Base-by-base conservation (phyloP, 2,888 invertebrate genomes). In the Drosophila meridiana region DNA sequence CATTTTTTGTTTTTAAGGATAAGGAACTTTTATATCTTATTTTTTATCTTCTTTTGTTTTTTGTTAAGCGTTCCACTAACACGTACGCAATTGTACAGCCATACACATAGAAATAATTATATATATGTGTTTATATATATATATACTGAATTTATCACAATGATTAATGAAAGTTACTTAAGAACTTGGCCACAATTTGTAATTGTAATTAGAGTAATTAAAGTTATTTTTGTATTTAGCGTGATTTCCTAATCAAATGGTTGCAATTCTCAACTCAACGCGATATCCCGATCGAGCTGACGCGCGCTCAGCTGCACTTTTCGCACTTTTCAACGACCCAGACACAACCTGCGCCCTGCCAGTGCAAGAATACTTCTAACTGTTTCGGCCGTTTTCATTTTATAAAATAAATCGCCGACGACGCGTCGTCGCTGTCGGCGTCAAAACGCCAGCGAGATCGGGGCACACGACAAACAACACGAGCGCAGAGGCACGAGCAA, bases 281-380 rank as follows among this genome's bases (percentile, higher is more conserved):
- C n/a, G 28, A 65, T 62, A 38, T 48, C 28, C 36, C 47, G 40
- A 36, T 62, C 42, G 34, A 61, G 50, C n/a, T 28, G 32, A 52
- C 55, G 48, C 48, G 63, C 64, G 57, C 73, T 53, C 56, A 45
- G 65, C 69, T 67, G 64, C 67, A 75, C 56, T 69, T 79, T 65
- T 47, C 69, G 77, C 52, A 52, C 34, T 52, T 52, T 52, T 52
- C 57, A 76, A 68, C 67, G 61, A 69, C 82, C 68, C 83, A 70
- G 76, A 82, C 83, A 87, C 87, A 80, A 80, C 83, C 87, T 76
- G 85, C 78, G 89, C 78, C 75, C 80, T 78, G 78, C 65, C 88
- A 89, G 77, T 78, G 80, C 76, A 83, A 87, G 90, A 90, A 90
- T 87, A 88, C 87, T 89, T 89, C 89, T 89, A 88, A 89, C 80